phyloP scores from a whole-genome alignment of 2,888 invertebrate species.

The Tanypteryx hageni region DNA sequence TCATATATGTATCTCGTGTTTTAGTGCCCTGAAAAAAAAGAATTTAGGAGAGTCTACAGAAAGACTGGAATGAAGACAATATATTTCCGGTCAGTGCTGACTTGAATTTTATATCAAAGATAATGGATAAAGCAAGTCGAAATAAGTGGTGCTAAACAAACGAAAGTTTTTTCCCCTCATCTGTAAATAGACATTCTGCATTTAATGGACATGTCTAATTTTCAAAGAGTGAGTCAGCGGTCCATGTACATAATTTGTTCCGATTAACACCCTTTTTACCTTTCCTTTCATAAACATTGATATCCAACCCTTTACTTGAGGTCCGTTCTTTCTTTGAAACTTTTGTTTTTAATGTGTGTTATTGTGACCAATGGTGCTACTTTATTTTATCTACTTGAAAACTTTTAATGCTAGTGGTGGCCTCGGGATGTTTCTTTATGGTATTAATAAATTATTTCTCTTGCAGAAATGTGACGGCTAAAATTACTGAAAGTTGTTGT shows the following conservation, averaged over 20 bases:
- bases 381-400: not conserved
- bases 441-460: not conserved
- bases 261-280: not conserved
- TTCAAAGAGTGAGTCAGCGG: slow-evolving; percentile 49
- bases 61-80: not conserved
- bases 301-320: not conserved
- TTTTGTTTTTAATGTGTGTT: not conserved
- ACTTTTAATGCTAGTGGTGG: not conserved
- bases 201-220: slow-evolving; percentile 12
- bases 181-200: slow-evolving; percentile 50
- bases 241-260: slow-evolving; percentile 45
- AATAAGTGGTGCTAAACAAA: slow-evolving; percentile 52
- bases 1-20: slow-evolving; percentile 58
- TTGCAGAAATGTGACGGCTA: not conserved
- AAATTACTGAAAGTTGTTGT: not conserved
- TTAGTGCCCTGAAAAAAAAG: slow-evolving; percentile 34
- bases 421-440: not conserved
- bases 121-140: slow-evolving; percentile 44
- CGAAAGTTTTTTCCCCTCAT: slow-evolving; percentile 47
- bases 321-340: not conserved
- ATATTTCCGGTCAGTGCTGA: slow-evolving; percentile 35
- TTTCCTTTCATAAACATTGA: not conserved
- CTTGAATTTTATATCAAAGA: slow-evolving; percentile 47
- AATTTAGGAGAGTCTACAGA: slow-evolving; percentile 45
- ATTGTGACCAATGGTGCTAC: slow-evolving; percentile 14